phyloP scores from a whole-genome alignment of 1,140 invertebrate genomes.

The Cecropterus lyciades region DNA sequence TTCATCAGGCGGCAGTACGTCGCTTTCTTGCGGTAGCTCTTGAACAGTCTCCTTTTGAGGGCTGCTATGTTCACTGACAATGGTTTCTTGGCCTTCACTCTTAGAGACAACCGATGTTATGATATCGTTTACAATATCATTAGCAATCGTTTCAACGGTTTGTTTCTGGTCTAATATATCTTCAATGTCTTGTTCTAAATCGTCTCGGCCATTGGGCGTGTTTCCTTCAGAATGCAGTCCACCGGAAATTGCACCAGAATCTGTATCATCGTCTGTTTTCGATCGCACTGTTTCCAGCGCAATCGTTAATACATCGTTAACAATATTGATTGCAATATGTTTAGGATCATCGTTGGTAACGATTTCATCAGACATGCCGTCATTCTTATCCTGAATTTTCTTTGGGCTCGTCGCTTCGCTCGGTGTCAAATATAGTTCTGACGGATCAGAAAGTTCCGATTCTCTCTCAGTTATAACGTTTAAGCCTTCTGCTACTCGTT shows the following conservation, averaged over 20 bases:
- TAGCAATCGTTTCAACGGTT: slow-evolving; percentile 61
- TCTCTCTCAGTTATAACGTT: slow-evolving; percentile 69
- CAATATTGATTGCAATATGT: slow-evolving; percentile 77
- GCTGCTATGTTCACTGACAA: slow-evolving; percentile 50
- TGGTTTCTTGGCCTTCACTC: slow-evolving; percentile 51
- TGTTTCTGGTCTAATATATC: slow-evolving; percentile 67
- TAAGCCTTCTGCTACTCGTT: slow-evolving; percentile 68
- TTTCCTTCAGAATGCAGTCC: slow-evolving; percentile 76
- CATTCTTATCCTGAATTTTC: slow-evolving; percentile 77
- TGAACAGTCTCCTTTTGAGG: slow-evolving; percentile 41
- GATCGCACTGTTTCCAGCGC: slow-evolving; percentile 79
- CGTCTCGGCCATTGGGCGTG: slow-evolving; percentile 76
- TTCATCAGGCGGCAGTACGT: slow-evolving; percentile 76
- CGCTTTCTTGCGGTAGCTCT: slow-evolving; percentile 72
- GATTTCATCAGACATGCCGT: slow-evolving; percentile 83
- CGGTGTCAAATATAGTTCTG: slow-evolving; percentile 86
- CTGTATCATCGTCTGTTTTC: slow-evolving; percentile 74
- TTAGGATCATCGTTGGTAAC: slow-evolving; percentile 82
- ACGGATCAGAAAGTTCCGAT: slow-evolving; percentile 84
- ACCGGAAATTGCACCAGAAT: slow-evolving; percentile 75
- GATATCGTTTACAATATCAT: slow-evolving; percentile 66
- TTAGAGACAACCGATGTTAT: slow-evolving; percentile 55
- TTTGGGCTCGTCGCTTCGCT: slow-evolving; percentile 84
- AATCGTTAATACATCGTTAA: slow-evolving; percentile 79
- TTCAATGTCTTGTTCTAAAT: slow-evolving; percentile 75